phyloP scores from a whole-genome alignment of 2,888 invertebrate species.

The Choristoneura rosaceana region DNA sequence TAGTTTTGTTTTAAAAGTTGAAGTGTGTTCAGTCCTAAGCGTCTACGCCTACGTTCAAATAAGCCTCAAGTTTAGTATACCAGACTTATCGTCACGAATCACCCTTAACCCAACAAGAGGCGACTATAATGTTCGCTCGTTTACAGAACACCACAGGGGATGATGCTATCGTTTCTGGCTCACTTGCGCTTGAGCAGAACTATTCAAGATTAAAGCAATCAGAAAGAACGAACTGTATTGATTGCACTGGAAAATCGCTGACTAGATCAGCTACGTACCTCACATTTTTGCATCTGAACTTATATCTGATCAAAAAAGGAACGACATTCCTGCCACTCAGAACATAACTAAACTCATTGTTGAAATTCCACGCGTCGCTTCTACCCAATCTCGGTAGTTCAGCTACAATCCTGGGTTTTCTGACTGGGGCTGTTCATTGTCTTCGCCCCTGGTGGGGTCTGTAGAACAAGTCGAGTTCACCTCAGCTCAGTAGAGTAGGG shows the following conservation, averaged over 20 bases:
- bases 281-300: no score
- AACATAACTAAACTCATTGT: background rate
- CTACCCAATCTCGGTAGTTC: background rate
- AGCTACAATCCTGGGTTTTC: background rate
- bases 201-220: no score
- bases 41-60: background rate
- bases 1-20: constrained; percentile 77
- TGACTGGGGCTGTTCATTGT: no score
- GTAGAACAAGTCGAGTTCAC: no score
- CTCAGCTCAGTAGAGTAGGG: no score
- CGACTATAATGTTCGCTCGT: background rate
- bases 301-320: background rate
- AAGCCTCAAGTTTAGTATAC: background rate
- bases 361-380: background rate
- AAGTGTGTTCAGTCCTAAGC: constrained; percentile 60
- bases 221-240: no score
- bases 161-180: background rate
- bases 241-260: no score
- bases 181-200: background rate
- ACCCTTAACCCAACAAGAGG: background rate
- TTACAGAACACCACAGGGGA: background rate
- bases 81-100: background rate
- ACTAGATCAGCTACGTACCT: no score
- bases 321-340: background rate
- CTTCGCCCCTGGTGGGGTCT: no score